Conservation (phyloP, 92 coral and sea anemone species). For the Heliopora coerulea region DNA sequence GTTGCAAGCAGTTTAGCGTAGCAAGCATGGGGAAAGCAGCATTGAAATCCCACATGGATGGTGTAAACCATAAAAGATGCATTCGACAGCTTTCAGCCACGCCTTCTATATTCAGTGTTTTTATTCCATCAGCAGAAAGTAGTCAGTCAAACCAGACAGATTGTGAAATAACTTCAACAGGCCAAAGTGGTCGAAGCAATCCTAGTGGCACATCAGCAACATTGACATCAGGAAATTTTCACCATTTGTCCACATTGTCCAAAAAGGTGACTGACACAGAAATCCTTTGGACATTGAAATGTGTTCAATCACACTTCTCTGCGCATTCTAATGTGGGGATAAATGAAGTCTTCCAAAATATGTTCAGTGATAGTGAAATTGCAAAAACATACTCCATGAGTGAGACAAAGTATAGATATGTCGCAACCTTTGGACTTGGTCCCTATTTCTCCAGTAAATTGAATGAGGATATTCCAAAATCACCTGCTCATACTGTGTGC, state of each 20-base stretch:
- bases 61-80: no score
- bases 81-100: no score
- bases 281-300: slow-evolving; percentile 55
- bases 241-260: slow-evolving; percentile 45
- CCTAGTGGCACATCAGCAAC: no score
- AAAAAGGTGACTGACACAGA: slow-evolving; percentile 63
- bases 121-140: no score
- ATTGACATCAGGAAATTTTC: no score
- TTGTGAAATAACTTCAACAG: no score
- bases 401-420: slow-evolving; percentile 52
- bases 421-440: slow-evolving; percentile 61
- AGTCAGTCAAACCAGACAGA: no score
- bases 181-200: no score
- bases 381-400: slow-evolving; percentile 54
- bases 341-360: slow-evolving; percentile 48
- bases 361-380: slow-evolving; percentile 64
- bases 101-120: no score
- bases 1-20: slow-evolving; percentile 47
- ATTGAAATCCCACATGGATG: slow-evolving; percentile 57
- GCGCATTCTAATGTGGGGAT: slow-evolving; percentile 55
- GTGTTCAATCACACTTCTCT: slow-evolving; percentile 60
- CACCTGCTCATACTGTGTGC: slow-evolving; percentile 52
- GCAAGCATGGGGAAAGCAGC: slow-evolving; percentile 61
- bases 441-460: slow-evolving; percentile 54
- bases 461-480: slow-evolving; percentile 27